phyloP scores from a whole-genome alignment of 2,113 vertebrate species.

The Argyrosomus japonicus region DNA sequence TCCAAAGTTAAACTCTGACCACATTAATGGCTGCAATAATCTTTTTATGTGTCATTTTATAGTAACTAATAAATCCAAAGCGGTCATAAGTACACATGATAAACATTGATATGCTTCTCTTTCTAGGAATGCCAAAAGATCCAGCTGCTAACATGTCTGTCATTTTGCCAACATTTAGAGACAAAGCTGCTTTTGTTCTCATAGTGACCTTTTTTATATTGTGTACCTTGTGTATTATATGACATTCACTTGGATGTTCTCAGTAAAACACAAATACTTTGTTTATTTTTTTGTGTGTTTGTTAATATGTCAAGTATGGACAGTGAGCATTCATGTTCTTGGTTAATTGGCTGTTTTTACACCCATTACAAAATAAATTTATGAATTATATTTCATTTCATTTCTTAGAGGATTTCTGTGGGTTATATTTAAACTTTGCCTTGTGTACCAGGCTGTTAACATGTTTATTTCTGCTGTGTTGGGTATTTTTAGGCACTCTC shows the following conservation, averaged over 20 bases:
- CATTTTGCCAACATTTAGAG: neutral
- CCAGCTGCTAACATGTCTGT: neutral
- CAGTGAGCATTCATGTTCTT: neutral
- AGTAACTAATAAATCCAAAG: conserved; percentile 13
- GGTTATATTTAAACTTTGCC: neutral
- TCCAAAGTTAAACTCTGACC: conserved; percentile 18
- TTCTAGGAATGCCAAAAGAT: neutral
- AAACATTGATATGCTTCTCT: neutral
- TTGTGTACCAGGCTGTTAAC: neutral
- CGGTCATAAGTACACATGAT: conserved; percentile 1
- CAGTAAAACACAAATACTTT: neutral
- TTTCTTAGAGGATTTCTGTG: conserved; percentile 9
- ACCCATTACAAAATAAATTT: neutral
- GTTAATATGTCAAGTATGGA: neutral
- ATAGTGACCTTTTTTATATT: neutral
- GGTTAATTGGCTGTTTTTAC: neutral
- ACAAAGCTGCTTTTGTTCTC: neutral
- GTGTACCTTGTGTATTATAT: neutral
- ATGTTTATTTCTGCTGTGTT: too few species aligned
- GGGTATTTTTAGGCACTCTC: too few species aligned
- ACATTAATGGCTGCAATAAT: conserved; percentile 9
- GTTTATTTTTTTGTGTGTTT: neutral
- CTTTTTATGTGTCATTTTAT: conserved; percentile 23
- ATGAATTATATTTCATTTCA: neutral
- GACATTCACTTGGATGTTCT: neutral